Evolutionary conservation across 2,113 vertebrate genomes (phyloP).

Genomic region (Australoheros scitulus): DNA sequence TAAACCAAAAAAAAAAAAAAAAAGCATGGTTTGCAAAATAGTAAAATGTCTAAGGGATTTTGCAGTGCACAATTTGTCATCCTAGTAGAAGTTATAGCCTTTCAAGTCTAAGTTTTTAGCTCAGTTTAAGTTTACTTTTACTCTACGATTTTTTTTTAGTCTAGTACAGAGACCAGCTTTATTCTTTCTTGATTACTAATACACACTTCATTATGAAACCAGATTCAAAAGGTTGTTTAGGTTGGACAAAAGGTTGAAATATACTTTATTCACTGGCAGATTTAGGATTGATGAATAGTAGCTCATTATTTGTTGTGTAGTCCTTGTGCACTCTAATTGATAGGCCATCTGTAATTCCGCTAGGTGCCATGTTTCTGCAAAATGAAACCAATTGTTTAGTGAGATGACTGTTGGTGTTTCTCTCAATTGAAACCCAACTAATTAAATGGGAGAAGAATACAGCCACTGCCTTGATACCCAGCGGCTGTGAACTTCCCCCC

Average conservation of each 20-base stretch:
- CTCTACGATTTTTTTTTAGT: background rate
- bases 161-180: background rate
- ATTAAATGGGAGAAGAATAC: conserved; percentile 50
- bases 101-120: background rate
- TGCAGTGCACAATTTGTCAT: background rate
- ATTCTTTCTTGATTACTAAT: background rate
- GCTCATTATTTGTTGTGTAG: background rate
- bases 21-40: background rate
- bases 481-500: conserved; percentile 21
- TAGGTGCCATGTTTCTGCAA: conserved; percentile 2
- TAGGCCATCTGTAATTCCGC: conserved; percentile 5
- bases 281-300: background rate
- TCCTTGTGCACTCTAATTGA: conserved; percentile 12
- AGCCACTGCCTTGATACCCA: conserved; percentile 16
- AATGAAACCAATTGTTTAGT: conserved; percentile 21
- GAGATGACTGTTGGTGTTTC: conserved; percentile 29
- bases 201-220: background rate
- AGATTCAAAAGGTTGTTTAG: background rate
- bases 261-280: background rate
- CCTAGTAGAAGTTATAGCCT: background rate
- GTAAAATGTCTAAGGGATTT: background rate
- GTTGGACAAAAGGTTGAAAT: background rate
- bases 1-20: background rate
- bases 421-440: conserved; percentile 25
- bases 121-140: background rate